Evolutionary conservation across 2,113 vertebrate species (phyloP), one percentile per base, ranked within the genome.

Genomic region (Nannospalax galili): DNA sequence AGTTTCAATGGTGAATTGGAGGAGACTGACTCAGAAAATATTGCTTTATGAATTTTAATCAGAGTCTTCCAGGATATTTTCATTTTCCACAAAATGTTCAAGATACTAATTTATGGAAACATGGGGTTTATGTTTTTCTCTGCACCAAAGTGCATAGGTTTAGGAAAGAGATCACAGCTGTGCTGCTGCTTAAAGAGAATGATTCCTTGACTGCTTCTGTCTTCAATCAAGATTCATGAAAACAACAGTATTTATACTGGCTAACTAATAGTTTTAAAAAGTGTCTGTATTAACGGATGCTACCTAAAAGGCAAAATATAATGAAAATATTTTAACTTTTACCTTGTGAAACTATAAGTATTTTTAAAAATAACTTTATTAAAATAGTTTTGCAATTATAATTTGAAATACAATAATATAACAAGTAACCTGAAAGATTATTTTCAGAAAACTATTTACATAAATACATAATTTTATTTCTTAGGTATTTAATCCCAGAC

Each of bases 391-490:
- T 64, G 32, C 35, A 84, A 77, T 72, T 88, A 40, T 30, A 92
- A 88, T 84, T 85, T 20, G 42, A 89, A 78, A 42, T 42, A 11
- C 48, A 64, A n/a, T 70, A 77, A 70, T 60, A 48, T 52, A 88
- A 24, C 15, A 52, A 70, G 52, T n/a, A 52, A 89, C 88, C 56
- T 92, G 52, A 77, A 93, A 45, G 62, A 77, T 6, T 75, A 67
- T 88, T 88, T 87, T 58, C 77, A 48, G 40, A 45, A 88, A 84
- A 84, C 84, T 84, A 84, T 88, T 84, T 95, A 52, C 52, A 69
- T 82, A 88, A 95, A 40, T 88, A 58, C 37, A 70, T 48, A 74
- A 75, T 88, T 92, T 82, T 91, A 80, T 94, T 88, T 88, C 26
- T 87, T 80, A 45, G 35, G 56, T 73, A n/a, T 80, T 80, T 80